These are phyloP conservation scores for Synergus umbraculus DNA, from an alignment of 2,888 invertebrate genomes.

Conservation along the genomic window DNA sequence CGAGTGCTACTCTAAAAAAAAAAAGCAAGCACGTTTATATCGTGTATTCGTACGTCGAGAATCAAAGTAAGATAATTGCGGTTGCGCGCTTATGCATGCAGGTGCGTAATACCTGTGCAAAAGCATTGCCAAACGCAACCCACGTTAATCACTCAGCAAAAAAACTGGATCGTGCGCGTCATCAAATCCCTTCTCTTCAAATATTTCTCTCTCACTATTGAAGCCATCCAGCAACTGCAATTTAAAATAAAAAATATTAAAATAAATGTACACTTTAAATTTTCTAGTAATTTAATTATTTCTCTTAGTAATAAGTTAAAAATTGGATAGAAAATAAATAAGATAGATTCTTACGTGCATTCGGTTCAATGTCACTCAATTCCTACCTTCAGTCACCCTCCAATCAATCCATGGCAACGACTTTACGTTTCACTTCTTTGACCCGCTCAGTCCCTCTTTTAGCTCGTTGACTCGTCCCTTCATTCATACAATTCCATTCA, in stretches of 20 bases:
- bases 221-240: too few relatives aligned
- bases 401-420: constrained; percentile 49
- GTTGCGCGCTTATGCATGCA: background rate
- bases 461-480: constrained; percentile 58
- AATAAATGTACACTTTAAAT: too few relatives aligned
- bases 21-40: background rate
- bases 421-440: constrained; percentile 48
- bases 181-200: too few relatives aligned
- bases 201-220: too few relatives aligned
- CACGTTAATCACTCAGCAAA: background rate
- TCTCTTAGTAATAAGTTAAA: too few relatives aligned
- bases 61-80: constrained; percentile 6
- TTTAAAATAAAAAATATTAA: too few relatives aligned
- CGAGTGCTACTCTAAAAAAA: background rate
- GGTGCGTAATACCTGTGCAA: constrained; percentile 1
- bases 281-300: too few relatives aligned
- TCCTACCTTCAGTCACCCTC: constrained; percentile 56
- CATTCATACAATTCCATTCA: constrained; percentile 45
- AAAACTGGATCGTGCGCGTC: background rate
- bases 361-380: constrained; percentile 74
- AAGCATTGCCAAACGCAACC: constrained; percentile 1
- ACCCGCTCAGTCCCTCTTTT: constrained; percentile 46
- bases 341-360: constrained; percentile 55
- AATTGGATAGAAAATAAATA: too few relatives aligned
- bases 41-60: background rate